Percentiles rank a stretch among this genome's conserved stretches.
These are phyloP conservation scores for Mythimna lalbum DNA, from an alignment of 2,888 invertebrate genomes.

Conservation along the genomic window DNA sequence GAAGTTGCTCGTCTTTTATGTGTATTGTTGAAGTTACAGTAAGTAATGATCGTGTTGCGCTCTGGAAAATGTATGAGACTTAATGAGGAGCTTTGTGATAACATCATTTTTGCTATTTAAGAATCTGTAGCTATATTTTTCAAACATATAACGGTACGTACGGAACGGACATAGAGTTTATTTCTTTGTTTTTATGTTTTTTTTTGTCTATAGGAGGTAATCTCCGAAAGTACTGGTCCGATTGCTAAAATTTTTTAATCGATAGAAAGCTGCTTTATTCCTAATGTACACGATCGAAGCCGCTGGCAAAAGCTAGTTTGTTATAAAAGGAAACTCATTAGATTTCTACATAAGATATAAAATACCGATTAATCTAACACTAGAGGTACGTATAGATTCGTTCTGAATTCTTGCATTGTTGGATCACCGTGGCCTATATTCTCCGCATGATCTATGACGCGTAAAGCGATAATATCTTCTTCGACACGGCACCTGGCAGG, in stretches of 20 bases:
- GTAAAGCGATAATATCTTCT: constrained; percentile 29
- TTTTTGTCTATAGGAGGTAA: too few relatives aligned
- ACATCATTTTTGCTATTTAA: not conserved
- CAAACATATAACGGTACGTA: too few relatives aligned
- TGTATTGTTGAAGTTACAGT: constrained; percentile 37
- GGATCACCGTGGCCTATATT: not conserved
- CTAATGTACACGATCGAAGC: too few relatives aligned
- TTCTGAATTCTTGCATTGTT: constrained; percentile 2
- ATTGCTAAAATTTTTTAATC: too few relatives aligned
- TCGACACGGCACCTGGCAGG: constrained; percentile 48
- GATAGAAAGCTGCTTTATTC: too few relatives aligned
- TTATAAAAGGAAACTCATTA: too few relatives aligned
- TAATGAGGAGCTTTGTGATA: constrained; percentile 11
- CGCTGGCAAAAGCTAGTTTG: too few relatives aligned
- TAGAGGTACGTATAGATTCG: not conserved
- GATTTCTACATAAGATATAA: too few relatives aligned
- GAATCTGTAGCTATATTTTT: not conserved
- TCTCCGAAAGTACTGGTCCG: too few relatives aligned
- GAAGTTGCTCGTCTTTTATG: constrained; percentile 45
- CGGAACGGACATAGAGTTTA: too few relatives aligned
- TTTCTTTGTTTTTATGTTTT: too few relatives aligned
- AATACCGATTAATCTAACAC: not conserved
- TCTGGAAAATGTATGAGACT: constrained; percentile 4
- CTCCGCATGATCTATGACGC: constrained; percentile 25
- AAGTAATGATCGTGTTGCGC: constrained; percentile 31